Evolutionary conservation across 2,888 invertebrate species (phyloP).

Genomic region (Drosophila prolongata): DNA sequence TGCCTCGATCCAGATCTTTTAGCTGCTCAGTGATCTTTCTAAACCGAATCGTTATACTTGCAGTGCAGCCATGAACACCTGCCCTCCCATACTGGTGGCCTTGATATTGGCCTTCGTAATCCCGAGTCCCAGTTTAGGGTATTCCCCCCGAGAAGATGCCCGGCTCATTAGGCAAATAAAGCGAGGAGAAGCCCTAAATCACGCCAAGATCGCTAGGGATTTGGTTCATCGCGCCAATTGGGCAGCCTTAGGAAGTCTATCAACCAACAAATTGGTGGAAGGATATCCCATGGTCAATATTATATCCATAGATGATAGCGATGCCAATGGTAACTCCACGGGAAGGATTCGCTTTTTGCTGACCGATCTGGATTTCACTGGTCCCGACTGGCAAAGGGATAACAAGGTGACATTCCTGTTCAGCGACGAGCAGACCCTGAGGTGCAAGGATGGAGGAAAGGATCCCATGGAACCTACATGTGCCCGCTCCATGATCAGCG

Average conservation of each 20-base stretch:
- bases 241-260: constrained; percentile 83
- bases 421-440: constrained; percentile 80
- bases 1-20: neutral
- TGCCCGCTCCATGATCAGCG: constrained; percentile 81
- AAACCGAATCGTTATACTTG: constrained; percentile 5
- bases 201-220: constrained; percentile 82
- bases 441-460: constrained; percentile 68
- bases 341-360: constrained; percentile 83
- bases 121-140: constrained; percentile 41
- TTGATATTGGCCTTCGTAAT: constrained; percentile 32
- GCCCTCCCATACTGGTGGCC: constrained; percentile 21
- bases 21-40: neutral
- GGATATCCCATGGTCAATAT: constrained; percentile 84
- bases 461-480: constrained; percentile 85
- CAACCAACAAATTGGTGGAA: constrained; percentile 70
- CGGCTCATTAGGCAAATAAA: constrained; percentile 69
- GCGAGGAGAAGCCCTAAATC: constrained; percentile 59
- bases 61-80: constrained; percentile 39
- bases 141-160: constrained; percentile 76
- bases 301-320: constrained; percentile 83
- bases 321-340: constrained; percentile 70
- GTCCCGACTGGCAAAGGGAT: constrained; percentile 78
- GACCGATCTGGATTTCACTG: constrained; percentile 84
- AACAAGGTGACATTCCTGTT: constrained; percentile 82
- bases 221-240: constrained; percentile 82